Percentiles rank a stretch among this genome's conserved stretches.
Evolutionary conservation across 2,888 invertebrate genomes (phyloP).

Genomic region (Troilus luridus): DNA sequence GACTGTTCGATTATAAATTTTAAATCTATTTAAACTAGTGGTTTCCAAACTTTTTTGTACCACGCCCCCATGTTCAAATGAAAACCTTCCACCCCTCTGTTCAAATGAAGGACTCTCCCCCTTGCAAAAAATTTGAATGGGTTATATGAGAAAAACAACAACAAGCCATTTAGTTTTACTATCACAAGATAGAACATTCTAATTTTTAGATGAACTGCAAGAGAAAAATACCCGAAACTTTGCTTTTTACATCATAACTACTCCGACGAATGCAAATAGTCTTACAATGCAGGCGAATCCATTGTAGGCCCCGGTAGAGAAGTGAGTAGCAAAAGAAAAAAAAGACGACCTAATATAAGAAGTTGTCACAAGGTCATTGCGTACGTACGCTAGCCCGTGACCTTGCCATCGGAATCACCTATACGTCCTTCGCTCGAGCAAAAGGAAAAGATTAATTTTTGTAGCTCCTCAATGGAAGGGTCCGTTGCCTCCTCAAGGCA

Average conservation of each 20-base stretch:
- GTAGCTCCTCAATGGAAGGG: not conserved
- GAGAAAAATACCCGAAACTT: too few species aligned
- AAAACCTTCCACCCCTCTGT: too few species aligned
- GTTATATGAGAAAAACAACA: too few species aligned
- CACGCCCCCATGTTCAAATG: too few species aligned
- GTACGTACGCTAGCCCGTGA: constrained; percentile 19
- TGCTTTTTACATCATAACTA: not conserved
- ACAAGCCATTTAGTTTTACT: too few species aligned
- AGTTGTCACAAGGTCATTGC: not conserved
- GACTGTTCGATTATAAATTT: too few species aligned
- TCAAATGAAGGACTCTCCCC: too few species aligned
- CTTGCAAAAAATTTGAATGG: too few species aligned
- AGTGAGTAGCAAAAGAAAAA: not conserved
- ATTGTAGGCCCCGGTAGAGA: not conserved
- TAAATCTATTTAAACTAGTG: too few species aligned
- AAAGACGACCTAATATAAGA: not conserved
- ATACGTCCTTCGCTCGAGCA: not conserved
- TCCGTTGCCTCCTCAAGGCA: not conserved
- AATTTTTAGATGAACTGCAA: too few species aligned
- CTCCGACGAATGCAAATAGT: not conserved
- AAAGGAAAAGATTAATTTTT: constrained; percentile 2
- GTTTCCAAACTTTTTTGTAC: too few species aligned
- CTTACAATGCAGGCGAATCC: not conserved
- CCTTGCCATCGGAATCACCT: not conserved
- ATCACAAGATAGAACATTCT: too few species aligned